These are phyloP conservation scores for Antechinus flavipes DNA, from an alignment of 2,113 vertebrate species.

Conservation along the genomic window DNA sequence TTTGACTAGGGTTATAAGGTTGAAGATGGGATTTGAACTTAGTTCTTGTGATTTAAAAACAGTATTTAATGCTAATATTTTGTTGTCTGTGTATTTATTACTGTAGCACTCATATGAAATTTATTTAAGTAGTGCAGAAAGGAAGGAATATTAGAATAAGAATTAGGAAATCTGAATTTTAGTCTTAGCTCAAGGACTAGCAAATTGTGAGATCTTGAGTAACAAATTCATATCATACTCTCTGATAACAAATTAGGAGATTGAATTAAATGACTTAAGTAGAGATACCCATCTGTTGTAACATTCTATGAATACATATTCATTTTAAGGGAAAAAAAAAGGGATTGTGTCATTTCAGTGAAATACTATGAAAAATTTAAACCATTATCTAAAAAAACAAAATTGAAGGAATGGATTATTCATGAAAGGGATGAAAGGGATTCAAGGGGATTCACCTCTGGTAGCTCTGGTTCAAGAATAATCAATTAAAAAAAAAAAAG, in stretches of 20 bases:
- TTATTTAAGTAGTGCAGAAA: not conserved
- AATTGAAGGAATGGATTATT: not conserved
- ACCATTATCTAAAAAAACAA: not conserved
- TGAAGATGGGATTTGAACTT: not conserved
- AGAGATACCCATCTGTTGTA: not conserved
- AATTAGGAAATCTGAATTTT: not conserved
- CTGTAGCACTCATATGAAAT: not conserved
- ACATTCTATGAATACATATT: not conserved
- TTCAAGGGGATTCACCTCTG: not conserved
- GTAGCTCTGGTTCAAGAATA: not conserved
- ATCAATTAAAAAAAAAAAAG: not conserved
- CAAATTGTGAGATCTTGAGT: not conserved
- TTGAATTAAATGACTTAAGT: not conserved
- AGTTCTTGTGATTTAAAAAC: not conserved
- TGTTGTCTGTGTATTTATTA: not conserved
- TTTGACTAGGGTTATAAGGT: not conserved
- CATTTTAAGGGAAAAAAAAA: not conserved
- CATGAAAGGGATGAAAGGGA: not conserved
- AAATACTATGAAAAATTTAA: not conserved
- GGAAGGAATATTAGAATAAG: not conserved
- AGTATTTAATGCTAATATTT: not conserved
- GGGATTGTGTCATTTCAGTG: not conserved
- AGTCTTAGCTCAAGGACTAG: not conserved
- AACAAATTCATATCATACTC: not conserved
- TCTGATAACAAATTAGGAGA: not conserved